A percentile compares a stretch with the other conserved stretches of the same genome.
phyloP scores from a whole-genome alignment of 2,113 vertebrate species.

The Microcebus griseorufus region DNA sequence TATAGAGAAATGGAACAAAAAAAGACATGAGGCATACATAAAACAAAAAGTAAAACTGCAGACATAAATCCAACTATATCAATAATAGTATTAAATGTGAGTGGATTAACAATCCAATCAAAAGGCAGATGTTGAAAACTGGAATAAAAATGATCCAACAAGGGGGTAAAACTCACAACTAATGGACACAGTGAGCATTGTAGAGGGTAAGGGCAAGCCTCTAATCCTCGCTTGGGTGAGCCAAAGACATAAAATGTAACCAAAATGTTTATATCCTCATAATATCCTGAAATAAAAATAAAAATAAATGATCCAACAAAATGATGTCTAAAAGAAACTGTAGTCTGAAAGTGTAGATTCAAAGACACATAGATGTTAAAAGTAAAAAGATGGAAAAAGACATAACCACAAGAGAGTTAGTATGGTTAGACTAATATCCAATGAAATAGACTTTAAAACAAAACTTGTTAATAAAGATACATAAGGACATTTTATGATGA shows the following conservation, averaged over 20 bases:
- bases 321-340: neutral
- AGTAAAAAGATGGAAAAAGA: neutral
- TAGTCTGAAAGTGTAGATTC: neutral
- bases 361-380: neutral
- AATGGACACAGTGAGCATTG: no score
- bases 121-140: neutral
- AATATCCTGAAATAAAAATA: no score
- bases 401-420: neutral
- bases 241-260: no score
- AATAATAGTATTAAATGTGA: neutral
- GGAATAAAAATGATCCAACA: neutral
- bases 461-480: neutral
- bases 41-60: neutral
- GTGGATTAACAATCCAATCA: neutral
- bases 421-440: neutral
- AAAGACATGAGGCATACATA: neutral
- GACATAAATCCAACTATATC: neutral
- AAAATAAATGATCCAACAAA: neutral
- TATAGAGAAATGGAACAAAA: neutral
- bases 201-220: no score
- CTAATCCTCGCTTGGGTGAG: no score
- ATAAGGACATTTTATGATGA: neutral
- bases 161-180: no score
- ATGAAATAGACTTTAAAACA: neutral
- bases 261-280: no score